Base-by-base conservation (phyloP, 2,888 invertebrate species). In the Eurois occulta region DNA sequence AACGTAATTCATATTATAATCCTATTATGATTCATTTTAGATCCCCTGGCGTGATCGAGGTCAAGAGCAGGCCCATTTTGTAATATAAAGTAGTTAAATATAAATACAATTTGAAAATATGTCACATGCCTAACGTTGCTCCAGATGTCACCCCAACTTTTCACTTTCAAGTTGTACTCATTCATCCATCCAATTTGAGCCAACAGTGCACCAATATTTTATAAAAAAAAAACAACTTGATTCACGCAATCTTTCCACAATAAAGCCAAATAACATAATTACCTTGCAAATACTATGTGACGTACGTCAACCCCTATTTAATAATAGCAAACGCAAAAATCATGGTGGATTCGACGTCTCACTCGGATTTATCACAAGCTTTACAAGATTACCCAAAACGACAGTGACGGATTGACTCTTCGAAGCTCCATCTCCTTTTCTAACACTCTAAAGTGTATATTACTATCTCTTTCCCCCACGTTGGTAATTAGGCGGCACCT, bases 341-440 rank as follows among this genome's bases (percentile, higher is more conserved):
- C 95, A 93, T 92, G 91, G 90, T 84, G 82, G 86, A 92, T 92
- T 92, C 92, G 91, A 91, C 92, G 93, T 90, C 91, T 92, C 90
- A 88, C 86, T 86, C 86, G 93, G 95, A 95, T 95, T 95, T 95
- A 95, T 96, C 95, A 94, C 94, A 90, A 93, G 92, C 93, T 94
- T 93, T 93, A 94, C 94, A 94, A 95, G 96, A 96, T 96, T 96
- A 96, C 94, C 90, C 91, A 91, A 95, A 92, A 92, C 93, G 96
- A 96, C 96, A 95, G 93, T 96, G 96, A 96, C 95, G 92, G 94
- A 96, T 96, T 95, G 95, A 95, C 95, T 95, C 91, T 88, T 90
- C 89, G 84, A 80, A 72, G 83, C 87, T 86, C 74, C 79, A 80
- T 83, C 55, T 95, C 94, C 86, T 88, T 86, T 80, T 95, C 91